Evolutionary conservation across 2,113 vertebrate genomes (phyloP), one percentile per base, ranked within the genome.

Genomic region (Turdus rufiventris): DNA sequence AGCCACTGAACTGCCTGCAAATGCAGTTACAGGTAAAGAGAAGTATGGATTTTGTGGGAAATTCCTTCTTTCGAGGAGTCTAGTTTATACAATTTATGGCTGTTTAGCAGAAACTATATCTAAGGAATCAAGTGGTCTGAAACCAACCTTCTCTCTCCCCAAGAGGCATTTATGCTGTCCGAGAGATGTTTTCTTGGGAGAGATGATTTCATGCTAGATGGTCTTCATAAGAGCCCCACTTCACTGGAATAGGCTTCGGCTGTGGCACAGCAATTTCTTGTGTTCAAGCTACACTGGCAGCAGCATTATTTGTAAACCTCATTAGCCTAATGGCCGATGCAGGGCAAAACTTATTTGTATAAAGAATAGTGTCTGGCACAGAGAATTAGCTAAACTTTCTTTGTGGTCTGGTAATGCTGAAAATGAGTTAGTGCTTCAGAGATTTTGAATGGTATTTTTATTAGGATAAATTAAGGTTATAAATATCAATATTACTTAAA

Each of bases 351-450:
- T 34, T 82, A 28, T 62, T 70, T 73, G 10, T 70, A 29, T 34
- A n/a, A 58, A 73, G 26, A 85, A n/a, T 5, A 76, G 14, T 42
- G 12, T 47, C 26, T 12, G 13, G 3, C 54, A 42, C 0, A 1
- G 45, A 88, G 42, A 82, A 65, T 75, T 50, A 54, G 23, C 12
- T 57, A 53, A 89, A 93, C 62, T 88, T 76, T 70, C 11, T 36
- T 2, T 31, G 20, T 65, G 61, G 11, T 76, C 63, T 82, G 10
- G 14, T 65, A 62, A 71, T 0, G 0, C 38, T 1, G 0, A 88
- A 89, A 73, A 82, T 42, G 5, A 61, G 12, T 38, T 74, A 54
- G 33, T 60, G 29, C 33, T 85, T 92, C 58, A 72, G 38, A 85
- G 17, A 34, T 61, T 85, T 62, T 50, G 28, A 79, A 89, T 18